Base-by-base conservation (phyloP, 1,140 invertebrate species). In the Listronotus oregonensis region DNA sequence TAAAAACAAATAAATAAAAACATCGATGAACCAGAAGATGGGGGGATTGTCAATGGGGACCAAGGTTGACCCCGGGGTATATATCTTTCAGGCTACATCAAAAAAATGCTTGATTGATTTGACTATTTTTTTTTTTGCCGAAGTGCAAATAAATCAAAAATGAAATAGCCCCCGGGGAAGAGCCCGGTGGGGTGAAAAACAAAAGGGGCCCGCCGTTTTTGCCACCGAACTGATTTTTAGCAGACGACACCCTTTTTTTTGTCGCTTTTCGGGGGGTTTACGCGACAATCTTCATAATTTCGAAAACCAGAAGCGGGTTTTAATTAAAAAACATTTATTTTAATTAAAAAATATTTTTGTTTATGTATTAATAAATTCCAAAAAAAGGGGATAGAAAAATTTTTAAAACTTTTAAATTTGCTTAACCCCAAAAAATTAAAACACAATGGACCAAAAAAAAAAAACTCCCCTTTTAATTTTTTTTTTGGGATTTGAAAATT, bases 81-180 rank as follows among this genome's bases (percentile, higher is more conserved):
- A 78, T 78, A 75, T 78, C 75, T 67, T 51, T 67, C 77, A 77
- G 75, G 67, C 73, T 73, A 65, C 69, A 69, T 74, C 70, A 69
- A 73, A 75, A 74, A 77, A 77, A 77, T 77, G 75, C 71, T 71
- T 78, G 77, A 78, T 78, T 78, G 75, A 78, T 78, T 78, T 74
- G 73, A 72, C 71, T 74, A 71, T 73, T 76, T 78, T 78, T 78
- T 74, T 75, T 74, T 74, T 73, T 76, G 73, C 72, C 74, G 71
- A 74, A 78, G 77, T 78, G 77, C 77, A 72, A 71, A 78, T 78
- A 78, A 78, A 78, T 78, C 77, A n/a, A 78, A 73, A 76, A 78
- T 78, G 77, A 78, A 78, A 78, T 78, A 78, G 72, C 76, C 75
- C 68, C 62, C 43, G 66, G 64, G 63, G 51, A 56, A 59, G 60